Evolutionary conservation across 2,113 vertebrate genomes (phyloP).

Genomic region (Lepus europaeus): DNA sequence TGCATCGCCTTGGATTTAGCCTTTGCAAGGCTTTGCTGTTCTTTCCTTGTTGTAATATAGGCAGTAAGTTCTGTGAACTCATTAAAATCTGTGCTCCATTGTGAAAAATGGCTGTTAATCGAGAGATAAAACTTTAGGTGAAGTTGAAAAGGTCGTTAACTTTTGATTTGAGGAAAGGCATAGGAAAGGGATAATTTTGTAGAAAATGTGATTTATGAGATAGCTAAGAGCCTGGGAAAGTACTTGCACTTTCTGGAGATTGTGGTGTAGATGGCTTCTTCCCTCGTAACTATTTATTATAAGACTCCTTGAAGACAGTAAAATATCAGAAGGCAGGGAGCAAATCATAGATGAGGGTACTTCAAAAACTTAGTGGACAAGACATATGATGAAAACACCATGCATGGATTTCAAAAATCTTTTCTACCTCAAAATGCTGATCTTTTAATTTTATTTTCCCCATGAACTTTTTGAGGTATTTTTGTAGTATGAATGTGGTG

Average conservation of each 20-base stretch:
- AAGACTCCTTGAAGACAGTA: not conserved
- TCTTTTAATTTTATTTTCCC: no score
- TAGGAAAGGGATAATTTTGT: constrained; percentile 30
- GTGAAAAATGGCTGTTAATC: constrained; percentile 63
- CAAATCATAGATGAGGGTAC: not conserved
- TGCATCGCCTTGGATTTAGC: not conserved
- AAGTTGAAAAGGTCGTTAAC: constrained; percentile 59
- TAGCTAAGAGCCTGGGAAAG: not conserved
- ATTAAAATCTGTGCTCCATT: constrained; percentile 32
- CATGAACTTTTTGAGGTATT: no score
- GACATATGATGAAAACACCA: no score
- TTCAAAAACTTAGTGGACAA: no score
- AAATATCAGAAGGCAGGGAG: not conserved
- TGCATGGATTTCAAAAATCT: no score
- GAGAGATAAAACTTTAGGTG: constrained; percentile 69
- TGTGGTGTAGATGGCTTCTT: not conserved
- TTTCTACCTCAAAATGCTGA: no score
- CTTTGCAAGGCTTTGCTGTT: not conserved
- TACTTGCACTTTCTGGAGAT: constrained; percentile 10
- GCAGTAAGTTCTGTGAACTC: constrained; percentile 60
- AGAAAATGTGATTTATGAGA: constrained; percentile 48
- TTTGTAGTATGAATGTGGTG: not conserved
- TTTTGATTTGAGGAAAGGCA: constrained; percentile 52
- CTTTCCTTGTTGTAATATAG: constrained; percentile 41
- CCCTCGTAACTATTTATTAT: not conserved